Conservation (phyloP, 2,113 vertebrate genomes). For the Actenoides lindsayi region DNA sequence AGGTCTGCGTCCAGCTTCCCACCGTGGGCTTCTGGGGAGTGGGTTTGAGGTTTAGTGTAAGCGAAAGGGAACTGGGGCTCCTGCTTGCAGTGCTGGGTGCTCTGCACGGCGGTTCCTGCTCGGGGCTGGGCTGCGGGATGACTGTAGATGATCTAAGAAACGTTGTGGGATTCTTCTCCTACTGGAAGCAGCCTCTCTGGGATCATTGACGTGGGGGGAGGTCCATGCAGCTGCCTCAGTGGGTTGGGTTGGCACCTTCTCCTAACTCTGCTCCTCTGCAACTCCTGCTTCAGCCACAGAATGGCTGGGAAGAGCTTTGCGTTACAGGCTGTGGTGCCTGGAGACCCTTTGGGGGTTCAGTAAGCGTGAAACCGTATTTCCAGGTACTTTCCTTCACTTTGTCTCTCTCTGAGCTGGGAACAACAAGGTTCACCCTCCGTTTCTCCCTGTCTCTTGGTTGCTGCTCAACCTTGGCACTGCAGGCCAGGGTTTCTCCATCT, state of each 20-base stretch:
- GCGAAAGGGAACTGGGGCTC: not conserved
- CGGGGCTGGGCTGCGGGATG: not conserved
- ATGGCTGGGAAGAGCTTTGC: not conserved
- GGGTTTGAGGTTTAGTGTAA: not conserved
- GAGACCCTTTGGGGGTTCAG: not conserved
- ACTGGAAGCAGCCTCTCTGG: not conserved
- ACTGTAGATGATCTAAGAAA: not conserved
- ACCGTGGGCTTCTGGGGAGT: not conserved
- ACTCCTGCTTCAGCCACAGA: not conserved
- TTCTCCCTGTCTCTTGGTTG: not conserved
- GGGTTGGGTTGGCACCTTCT: not conserved
- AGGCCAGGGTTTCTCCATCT: not conserved
- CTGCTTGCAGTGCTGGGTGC: not conserved
- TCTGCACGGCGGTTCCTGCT: fast-evolving
- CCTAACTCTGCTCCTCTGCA: not conserved
- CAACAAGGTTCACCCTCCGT: not conserved
- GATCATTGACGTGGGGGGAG: not conserved
- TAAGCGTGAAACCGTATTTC: not conserved
- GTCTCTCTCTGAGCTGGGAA: not conserved
- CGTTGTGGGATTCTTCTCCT: not conserved
- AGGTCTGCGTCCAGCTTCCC: not conserved
- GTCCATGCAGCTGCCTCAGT: not conserved
- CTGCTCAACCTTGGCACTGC: not conserved
- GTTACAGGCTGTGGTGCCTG: not conserved
- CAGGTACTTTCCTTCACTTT: not conserved